A percentile compares a stretch with the other conserved stretches of the same genome.
These are phyloP conservation scores for Trachymyrmex septentrionalis DNA, from an alignment of 1,140 invertebrate species.

Conservation along the genomic window DNA sequence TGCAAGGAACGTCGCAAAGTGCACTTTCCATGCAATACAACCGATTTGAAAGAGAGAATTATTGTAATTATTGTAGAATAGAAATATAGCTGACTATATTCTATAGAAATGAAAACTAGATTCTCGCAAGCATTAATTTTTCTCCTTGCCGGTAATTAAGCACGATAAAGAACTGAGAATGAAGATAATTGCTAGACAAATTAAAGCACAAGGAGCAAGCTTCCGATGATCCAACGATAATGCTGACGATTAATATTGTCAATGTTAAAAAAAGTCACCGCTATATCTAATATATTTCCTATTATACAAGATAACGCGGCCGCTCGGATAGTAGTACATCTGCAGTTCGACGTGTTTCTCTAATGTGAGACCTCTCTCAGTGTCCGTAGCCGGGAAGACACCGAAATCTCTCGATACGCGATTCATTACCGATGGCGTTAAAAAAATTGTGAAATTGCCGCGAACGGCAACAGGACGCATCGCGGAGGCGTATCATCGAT, in stretches of 20 bases:
- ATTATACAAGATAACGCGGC: no score
- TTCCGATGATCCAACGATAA: neutral
- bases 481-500: constrained; percentile 51
- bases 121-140: neutral
- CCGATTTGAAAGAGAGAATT: neutral
- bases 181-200: neutral
- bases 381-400: neutral
- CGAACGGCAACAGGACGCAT: neutral
- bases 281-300: neutral
- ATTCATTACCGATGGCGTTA: neutral
- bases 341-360: neutral
- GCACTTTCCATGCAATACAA: neutral
- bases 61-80: neutral
- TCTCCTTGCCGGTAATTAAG: neutral
- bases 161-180: neutral
- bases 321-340: neutral
- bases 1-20: neutral
- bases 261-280: no score
- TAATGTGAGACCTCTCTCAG: neutral
- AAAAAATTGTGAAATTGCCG: neutral
- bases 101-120: neutral
- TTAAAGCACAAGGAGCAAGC: neutral
- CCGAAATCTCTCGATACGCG: no score
- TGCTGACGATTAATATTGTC: neutral
- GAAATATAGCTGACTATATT: neutral